Base-by-base conservation (phyloP, 2,797 vertebrate genomes). In the Myiothlypis coronata region DNA sequence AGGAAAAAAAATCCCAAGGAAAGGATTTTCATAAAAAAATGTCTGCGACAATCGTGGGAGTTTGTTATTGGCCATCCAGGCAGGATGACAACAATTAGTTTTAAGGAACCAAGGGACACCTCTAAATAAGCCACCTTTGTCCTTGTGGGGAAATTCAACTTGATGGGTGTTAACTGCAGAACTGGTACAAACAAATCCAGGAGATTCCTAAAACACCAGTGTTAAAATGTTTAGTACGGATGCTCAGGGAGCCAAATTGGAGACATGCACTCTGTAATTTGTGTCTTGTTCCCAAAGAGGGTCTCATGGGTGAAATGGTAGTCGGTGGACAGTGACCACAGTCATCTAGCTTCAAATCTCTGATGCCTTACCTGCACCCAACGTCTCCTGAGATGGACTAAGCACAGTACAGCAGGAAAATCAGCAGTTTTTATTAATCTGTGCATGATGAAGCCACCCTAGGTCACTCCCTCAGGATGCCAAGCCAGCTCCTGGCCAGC, bases 301-400 rank as follows among this genome's bases (percentile, higher is more conserved):
- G 12, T 37, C 35, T 76, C 27, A 10, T 44, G 63, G 16, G 24
- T 69, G 16, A 80, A 46, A 8, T 22, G 9, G 32, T 43, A 18
- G 28, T 6, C 69, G 6, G 14, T 37, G 23, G 9, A 37, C 27
- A 68, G 32, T 0, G 0, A 55, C 23, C 56, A 56, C 9, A 43
- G 16, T 7, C 41, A 49, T 2, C 5, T 15, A 49, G 23, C 14
- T 43, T 37, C 27, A 44, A 28, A 15, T 37, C 11, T 34, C 71
- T 56, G 11, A 8, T 57, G 50, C 28, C 17, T 50, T 44, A n/a
- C 14, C n/a, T 56, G 28, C 9, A 19, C 3, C 14, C 12, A 44
- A 0, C 17, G 76, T 63, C 28, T 63, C 27, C 9, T 0, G 0
- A n/a, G 64, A 71, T 30, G n/a, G 43, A 44, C 32, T 23, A 83